Conservation (phyloP, 2,797 vertebrate genomes). For the Synanceia verrucosa region DNA sequence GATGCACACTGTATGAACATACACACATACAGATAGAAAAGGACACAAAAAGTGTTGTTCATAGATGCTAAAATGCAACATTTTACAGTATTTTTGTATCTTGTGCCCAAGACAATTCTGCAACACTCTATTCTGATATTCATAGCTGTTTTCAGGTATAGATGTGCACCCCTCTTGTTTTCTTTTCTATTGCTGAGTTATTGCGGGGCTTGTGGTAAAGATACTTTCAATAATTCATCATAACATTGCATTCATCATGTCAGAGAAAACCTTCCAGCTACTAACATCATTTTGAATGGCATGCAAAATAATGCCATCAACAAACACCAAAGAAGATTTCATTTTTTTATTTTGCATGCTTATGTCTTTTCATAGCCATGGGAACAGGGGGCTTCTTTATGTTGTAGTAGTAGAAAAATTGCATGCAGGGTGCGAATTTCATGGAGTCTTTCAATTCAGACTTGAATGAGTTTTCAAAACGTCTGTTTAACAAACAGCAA, state of each 20-base stretch:
- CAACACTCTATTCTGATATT: neutral
- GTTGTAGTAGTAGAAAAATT: neutral
- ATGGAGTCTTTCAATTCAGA: slow-evolving; percentile 1
- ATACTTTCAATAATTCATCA: slow-evolving; percentile 23
- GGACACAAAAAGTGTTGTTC: neutral
- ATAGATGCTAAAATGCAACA: neutral
- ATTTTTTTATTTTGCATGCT: slow-evolving; percentile 2
- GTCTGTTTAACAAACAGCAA: neutral
- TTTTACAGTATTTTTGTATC: neutral
- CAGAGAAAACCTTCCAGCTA: neutral
- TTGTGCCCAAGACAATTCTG: neutral
- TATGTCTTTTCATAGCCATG: slow-evolving; percentile 7
- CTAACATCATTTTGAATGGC: neutral
- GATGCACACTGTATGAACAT: neutral
- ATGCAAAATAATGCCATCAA: slow-evolving; percentile 10
- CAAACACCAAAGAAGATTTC: slow-evolving; percentile 6
- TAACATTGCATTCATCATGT: neutral
- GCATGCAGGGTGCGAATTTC: neutral
- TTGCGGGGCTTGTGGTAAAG: neutral
- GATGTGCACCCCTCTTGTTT: neutral
- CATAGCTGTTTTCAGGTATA: neutral
- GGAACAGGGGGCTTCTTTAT: neutral
- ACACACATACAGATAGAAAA: neutral
- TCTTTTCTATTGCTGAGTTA: neutral
- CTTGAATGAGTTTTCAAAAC: neutral